Evolutionary conservation across 2,888 invertebrate genomes (phyloP).

Genomic region (Oegoconia quadripuncta): DNA sequence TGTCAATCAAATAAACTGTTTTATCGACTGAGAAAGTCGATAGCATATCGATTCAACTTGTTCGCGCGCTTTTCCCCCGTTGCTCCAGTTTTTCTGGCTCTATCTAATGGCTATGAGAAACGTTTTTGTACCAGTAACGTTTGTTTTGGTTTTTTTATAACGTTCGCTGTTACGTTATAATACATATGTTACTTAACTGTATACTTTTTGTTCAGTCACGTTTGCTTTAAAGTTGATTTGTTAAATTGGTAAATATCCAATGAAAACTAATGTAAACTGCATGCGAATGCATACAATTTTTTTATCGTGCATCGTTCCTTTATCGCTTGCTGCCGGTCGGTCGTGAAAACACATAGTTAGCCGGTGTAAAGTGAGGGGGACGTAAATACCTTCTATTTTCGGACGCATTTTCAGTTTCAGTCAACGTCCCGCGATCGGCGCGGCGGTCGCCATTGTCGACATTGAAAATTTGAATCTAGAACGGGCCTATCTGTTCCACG

Average conservation of each 20-base stretch:
- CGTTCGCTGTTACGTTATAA: too few species aligned
- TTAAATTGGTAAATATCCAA: neutral
- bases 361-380: slow-evolving; percentile 47
- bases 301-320: slow-evolving; percentile 14
- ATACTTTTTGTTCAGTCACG: slow-evolving; percentile 3
- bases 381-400: slow-evolving; percentile 65
- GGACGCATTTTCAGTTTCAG: slow-evolving; percentile 72
- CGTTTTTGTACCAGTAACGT: slow-evolving; percentile 11
- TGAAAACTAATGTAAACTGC: neutral
- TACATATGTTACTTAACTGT: too few species aligned
- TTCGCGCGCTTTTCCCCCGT: slow-evolving; percentile 23
- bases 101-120: slow-evolving; percentile 14
- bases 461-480: slow-evolving; percentile 23
- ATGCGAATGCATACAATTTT: neutral
- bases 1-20: slow-evolving; percentile 12
- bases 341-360: slow-evolving; percentile 36
- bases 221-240: neutral
- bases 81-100: slow-evolving; percentile 22
- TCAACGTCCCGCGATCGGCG: slow-evolving; percentile 51
- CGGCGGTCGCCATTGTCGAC: slow-evolving; percentile 51
- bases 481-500: slow-evolving; percentile 25
- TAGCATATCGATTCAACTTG: neutral
- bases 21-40: slow-evolving; percentile 24
- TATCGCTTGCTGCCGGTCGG: slow-evolving; percentile 9
- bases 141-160: slow-evolving; percentile 8